Percentiles rank a stretch among this genome's conserved stretches.
Evolutionary conservation across 2,888 invertebrate genomes (phyloP).

Genomic region (Anthoptus insignis): DNA sequence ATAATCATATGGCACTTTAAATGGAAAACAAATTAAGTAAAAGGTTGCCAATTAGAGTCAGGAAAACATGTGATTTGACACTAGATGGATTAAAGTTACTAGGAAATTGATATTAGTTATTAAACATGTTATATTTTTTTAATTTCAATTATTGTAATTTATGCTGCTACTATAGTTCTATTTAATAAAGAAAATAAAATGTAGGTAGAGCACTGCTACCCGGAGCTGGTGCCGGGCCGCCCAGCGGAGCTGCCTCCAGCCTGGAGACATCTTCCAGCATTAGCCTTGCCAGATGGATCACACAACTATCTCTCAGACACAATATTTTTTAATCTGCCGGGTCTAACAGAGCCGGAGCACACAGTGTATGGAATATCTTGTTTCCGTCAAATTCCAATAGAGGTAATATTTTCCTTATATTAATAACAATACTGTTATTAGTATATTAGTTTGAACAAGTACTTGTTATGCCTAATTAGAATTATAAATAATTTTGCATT

Average conservation of each 20-base stretch:
- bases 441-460: too few relatives aligned
- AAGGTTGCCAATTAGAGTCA: too few relatives aligned
- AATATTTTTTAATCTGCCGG: slow-evolving; percentile 98
- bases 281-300: slow-evolving; percentile 99
- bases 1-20: too few relatives aligned
- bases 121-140: too few relatives aligned
- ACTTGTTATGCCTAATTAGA: too few relatives aligned
- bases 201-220: slow-evolving; percentile 97
- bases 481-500: too few relatives aligned
- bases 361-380: slow-evolving; percentile 99
- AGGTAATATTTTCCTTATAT: slow-evolving; percentile 83
- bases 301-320: slow-evolving; percentile 98
- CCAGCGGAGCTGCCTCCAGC: slow-evolving; percentile 95
- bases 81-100: too few relatives aligned
- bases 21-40: too few relatives aligned
- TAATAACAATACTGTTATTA: too few relatives aligned
- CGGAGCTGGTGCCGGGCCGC: slow-evolving; percentile 92
- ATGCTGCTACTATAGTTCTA: not conserved
- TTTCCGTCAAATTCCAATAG: slow-evolving; percentile 98
- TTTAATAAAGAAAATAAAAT: not conserved
- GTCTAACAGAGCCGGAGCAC: slow-evolving; percentile 92
- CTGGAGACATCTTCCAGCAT: slow-evolving; percentile 98
- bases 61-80: too few relatives aligned
- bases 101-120: too few relatives aligned
- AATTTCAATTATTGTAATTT: too few relatives aligned